phyloP scores from a whole-genome alignment of 1,140 invertebrate species.

The Platorchestia sp. region DNA sequence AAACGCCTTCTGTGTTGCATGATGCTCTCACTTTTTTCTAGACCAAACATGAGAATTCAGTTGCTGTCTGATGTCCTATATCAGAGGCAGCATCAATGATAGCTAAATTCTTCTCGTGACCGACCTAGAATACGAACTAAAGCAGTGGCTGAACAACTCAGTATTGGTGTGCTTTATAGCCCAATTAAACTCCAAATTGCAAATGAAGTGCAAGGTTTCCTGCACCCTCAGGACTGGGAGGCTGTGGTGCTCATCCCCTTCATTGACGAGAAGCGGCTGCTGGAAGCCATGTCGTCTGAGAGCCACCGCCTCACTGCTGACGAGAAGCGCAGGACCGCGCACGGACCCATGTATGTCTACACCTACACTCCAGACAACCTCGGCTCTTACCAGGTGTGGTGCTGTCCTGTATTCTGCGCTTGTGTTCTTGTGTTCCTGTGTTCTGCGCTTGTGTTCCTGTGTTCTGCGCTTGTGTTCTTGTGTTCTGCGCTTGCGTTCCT shows the following conservation, averaged over 20 bases:
- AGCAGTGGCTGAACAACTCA: background rate
- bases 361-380: slow-evolving; percentile 76
- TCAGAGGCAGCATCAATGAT: background rate
- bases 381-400: slow-evolving; percentile 73
- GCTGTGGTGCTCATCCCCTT: slow-evolving; percentile 97
- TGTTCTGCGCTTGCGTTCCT: background rate
- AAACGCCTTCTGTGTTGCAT: no score
- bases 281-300: slow-evolving; percentile 83
- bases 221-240: slow-evolving; percentile 89
- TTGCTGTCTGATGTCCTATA: background rate
- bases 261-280: slow-evolving; percentile 86
- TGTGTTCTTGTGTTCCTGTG: background rate
- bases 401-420: no score
- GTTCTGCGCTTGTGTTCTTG: background rate
- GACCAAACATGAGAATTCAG: no score
- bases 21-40: no score
- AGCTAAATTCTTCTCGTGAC: background rate
- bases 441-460: background rate
- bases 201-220: no score
- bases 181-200: background rate
- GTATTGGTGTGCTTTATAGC: background rate
- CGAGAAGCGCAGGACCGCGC: slow-evolving; percentile 83
- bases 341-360: slow-evolving; percentile 89
- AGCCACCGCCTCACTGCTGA: slow-evolving; percentile 79
- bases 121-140: background rate